phyloP scores from a whole-genome alignment of 92 coral and sea anemone genomes.

The Parazoanthus atlanticus region DNA sequence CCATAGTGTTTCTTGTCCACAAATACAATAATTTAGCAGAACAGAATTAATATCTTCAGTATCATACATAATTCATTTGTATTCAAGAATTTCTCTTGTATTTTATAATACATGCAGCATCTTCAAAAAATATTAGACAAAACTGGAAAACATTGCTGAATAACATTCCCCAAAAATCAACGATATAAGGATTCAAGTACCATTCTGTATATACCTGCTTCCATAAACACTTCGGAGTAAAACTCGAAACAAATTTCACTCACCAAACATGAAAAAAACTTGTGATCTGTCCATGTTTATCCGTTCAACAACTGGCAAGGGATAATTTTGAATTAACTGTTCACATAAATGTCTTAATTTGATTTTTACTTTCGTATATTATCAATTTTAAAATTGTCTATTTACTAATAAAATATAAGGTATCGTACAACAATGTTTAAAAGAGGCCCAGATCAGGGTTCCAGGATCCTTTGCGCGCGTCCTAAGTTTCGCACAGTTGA shows the following conservation, averaged over 20 bases:
- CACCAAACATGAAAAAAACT: too few relatives aligned
- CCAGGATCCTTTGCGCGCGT: too few relatives aligned
- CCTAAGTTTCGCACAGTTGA: too few relatives aligned
- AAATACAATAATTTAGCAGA: slow-evolving; percentile 21
- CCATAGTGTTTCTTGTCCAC: neutral
- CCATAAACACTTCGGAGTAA: neutral
- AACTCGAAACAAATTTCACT: neutral
- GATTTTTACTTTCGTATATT: too few relatives aligned
- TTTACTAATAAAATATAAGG: neutral
- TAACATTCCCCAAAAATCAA: slow-evolving; percentile 1
- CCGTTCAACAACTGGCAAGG: neutral
- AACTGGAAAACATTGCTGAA: slow-evolving; percentile 21
- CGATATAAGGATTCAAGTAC: neutral
- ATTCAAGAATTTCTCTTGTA: slow-evolving; percentile 11
- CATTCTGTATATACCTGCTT: neutral
- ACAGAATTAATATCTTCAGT: slow-evolving; percentile 20
- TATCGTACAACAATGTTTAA: too few relatives aligned
- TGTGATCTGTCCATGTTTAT: neutral
- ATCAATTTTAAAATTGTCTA: neutral
- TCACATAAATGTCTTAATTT: neutral
- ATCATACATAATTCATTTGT: slow-evolving; percentile 23
- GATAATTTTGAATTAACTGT: too few relatives aligned
- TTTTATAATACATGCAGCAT: slow-evolving; percentile 24
- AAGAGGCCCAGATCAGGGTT: too few relatives aligned
- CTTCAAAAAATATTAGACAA: slow-evolving; percentile 2